Evolutionary conservation across 2,113 vertebrate genomes (phyloP).

Genomic region (human (Homo sapiens)): DNA sequence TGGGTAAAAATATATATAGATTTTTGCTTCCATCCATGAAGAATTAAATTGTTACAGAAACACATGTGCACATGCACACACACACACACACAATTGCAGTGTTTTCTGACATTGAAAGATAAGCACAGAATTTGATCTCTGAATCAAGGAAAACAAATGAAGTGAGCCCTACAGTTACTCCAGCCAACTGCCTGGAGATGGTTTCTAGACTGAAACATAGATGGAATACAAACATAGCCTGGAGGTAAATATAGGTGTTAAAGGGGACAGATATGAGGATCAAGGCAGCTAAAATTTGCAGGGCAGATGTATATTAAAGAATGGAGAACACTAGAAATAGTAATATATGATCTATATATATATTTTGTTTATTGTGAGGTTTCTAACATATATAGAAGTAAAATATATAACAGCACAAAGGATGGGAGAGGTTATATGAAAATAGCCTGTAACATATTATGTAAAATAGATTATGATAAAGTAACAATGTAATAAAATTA

Average conservation of each 20-base stretch:
- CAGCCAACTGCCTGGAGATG: neutral
- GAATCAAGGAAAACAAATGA: neutral
- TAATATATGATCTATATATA: neutral
- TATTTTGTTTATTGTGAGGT: neutral
- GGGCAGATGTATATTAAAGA: neutral
- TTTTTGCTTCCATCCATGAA: slow-evolving; percentile 13
- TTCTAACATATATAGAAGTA: neutral
- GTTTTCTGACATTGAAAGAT: neutral
- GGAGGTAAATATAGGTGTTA: neutral
- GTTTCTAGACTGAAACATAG: neutral
- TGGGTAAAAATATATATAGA: neutral
- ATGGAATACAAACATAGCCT: neutral
- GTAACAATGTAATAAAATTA: neutral
- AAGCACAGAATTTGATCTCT: neutral
- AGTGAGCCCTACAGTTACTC: neutral
- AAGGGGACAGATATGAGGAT: rapidly evolving
- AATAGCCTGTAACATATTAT: neutral
- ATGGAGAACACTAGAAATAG: neutral
- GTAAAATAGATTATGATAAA: neutral
- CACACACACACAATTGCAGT: neutral
- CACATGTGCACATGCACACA: neutral
- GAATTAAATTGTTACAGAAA: neutral
- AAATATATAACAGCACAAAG: slow-evolving; percentile 7
- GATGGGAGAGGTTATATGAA: neutral
- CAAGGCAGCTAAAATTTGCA: neutral